Conservation (phyloP, 92 coral and sea anemone genomes). For the Epizoanthus illoricatus region DNA sequence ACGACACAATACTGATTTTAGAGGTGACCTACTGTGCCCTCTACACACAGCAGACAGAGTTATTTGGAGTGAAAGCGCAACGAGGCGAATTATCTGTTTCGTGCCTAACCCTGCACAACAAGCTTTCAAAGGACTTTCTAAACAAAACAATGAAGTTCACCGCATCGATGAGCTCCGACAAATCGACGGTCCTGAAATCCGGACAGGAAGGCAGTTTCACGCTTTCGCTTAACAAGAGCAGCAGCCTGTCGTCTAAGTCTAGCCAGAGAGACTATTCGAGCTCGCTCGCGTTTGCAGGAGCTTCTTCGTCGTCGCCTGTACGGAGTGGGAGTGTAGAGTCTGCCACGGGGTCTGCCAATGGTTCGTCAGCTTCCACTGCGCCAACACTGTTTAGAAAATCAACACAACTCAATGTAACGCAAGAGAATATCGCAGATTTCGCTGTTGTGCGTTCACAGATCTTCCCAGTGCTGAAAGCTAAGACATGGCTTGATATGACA, state of each 20-base stretch:
- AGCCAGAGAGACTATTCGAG: not conserved
- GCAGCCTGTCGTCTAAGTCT: not conserved
- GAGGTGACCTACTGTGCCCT: not conserved
- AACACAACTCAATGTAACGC: constrained; percentile 67
- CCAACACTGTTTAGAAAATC: constrained; percentile 51
- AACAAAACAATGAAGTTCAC: constrained; percentile 13
- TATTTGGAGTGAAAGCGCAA: constrained; percentile 5
- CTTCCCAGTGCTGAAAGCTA: constrained; percentile 76
- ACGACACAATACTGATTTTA: not conserved
- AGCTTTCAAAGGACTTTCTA: not conserved
- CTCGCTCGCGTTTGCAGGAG: not conserved
- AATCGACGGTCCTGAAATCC: not conserved
- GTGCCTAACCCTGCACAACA: constrained; percentile 4
- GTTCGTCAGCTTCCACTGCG: constrained; percentile 13
- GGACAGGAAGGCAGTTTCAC: constrained; percentile 9
- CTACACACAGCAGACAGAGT: not conserved
- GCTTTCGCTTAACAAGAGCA: constrained; percentile 4
- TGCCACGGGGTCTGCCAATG: not conserved
- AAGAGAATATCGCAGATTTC: constrained; percentile 72
- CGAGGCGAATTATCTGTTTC: constrained; percentile 19
- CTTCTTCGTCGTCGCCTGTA: not conserved
- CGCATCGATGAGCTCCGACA: constrained; percentile 7
- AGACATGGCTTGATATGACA: constrained; percentile 74
- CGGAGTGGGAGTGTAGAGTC: no score
- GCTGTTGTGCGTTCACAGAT: constrained; percentile 74